Evolutionary conservation across 1,140 invertebrate genomes (phyloP).

Genomic region (Aphis craccivora): DNA sequence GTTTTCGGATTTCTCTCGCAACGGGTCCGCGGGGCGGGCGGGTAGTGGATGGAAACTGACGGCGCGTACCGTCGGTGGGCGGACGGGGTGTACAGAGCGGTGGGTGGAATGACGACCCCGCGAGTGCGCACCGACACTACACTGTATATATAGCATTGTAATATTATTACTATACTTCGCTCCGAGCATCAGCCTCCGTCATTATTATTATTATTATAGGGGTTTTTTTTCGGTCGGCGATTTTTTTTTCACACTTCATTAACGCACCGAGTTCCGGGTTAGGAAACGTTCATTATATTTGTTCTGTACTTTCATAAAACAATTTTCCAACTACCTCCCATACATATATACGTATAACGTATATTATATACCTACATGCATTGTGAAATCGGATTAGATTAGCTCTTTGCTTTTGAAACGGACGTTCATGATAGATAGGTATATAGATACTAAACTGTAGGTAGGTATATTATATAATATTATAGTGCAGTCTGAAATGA

Average conservation of each 20-base stretch:
- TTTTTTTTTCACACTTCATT: conserved; percentile 6
- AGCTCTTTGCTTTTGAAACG: no score
- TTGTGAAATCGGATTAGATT: no score
- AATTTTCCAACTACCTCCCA: neutral
- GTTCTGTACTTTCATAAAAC: neutral
- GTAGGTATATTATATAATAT: no score
- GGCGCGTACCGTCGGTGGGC: neutral
- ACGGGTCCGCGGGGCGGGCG: neutral
- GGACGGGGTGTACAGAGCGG: neutral
- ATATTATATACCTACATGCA: no score
- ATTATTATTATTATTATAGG: no score
- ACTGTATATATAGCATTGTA: neutral
- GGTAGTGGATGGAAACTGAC: neutral
- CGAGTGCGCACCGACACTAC: neutral
- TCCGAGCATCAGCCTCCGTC: neutral
- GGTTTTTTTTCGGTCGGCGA: neutral
- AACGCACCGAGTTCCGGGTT: neutral
- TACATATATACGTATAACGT: no score
- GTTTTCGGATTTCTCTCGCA: neutral
- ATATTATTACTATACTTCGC: neutral
- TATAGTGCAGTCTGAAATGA: no score
- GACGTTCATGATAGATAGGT: no score
- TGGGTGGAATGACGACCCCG: neutral
- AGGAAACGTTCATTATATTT: neutral
- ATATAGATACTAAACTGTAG: no score